phyloP scores from a whole-genome alignment of 1,140 invertebrate species.

The Leptinotarsa texana region DNA sequence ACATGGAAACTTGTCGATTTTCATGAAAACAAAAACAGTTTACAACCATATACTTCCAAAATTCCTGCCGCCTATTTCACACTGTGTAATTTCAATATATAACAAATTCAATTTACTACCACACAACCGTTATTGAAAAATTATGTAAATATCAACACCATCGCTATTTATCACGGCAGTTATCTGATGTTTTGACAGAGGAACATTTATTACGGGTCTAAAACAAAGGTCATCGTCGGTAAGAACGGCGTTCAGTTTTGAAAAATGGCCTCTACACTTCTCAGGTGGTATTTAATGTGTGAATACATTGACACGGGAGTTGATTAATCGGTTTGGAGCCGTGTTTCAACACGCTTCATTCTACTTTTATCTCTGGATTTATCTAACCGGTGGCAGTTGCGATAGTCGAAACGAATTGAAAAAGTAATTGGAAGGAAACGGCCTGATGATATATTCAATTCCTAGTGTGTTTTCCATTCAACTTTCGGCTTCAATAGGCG shows the following conservation, averaged over 20 bases:
- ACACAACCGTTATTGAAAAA: slow-evolving; percentile 11
- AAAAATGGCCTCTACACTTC: slow-evolving; percentile 23
- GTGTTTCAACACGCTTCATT: slow-evolving; percentile 15
- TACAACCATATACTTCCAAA: no score
- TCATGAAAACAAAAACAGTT: no score
- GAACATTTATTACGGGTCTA: slow-evolving; percentile 24
- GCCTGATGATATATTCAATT: no score
- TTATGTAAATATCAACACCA: slow-evolving; percentile 21
- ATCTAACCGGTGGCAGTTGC: slow-evolving; percentile 13
- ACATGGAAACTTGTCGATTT: no score
- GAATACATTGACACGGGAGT: slow-evolving; percentile 24
- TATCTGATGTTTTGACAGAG: slow-evolving; percentile 18
- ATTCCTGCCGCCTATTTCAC: no score
- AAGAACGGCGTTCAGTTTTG: slow-evolving; percentile 15
- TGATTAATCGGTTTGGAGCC: slow-evolving; percentile 14
- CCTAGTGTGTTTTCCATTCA: no score
- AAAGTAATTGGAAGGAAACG: slow-evolving; percentile 6
- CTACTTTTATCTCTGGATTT: slow-evolving; percentile 18
- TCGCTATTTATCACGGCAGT: slow-evolving; percentile 16
- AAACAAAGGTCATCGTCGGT: slow-evolving; percentile 22
- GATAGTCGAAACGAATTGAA: slow-evolving; percentile 14
- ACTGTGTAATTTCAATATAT: background rate
- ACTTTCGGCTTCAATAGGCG: no score
- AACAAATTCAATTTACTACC: slow-evolving; percentile 4
- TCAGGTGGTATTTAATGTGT: slow-evolving; percentile 23